These are phyloP conservation scores for Diabrotica virgifera DNA, from an alignment of 1,140 invertebrate genomes.

Conservation along the genomic window DNA sequence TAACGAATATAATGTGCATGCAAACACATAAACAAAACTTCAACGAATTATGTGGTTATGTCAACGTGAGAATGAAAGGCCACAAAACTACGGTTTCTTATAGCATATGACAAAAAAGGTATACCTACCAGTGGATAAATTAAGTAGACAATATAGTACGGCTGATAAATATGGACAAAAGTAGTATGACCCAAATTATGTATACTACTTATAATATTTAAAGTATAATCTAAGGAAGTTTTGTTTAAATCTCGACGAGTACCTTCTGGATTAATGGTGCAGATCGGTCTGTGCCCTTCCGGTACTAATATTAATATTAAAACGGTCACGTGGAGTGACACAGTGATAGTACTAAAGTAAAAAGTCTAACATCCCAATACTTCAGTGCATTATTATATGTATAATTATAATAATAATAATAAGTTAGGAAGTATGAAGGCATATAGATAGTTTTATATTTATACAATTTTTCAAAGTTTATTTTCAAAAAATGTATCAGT, in stretches of 20 bases:
- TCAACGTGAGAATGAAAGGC: no score
- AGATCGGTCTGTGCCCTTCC: constrained; percentile 26
- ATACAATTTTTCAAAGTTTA: constrained; percentile 41
- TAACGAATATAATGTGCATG: no score
- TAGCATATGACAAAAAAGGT: no score
- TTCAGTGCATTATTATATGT: constrained; percentile 49
- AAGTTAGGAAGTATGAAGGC: constrained; percentile 50
- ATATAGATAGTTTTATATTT: constrained; percentile 49
- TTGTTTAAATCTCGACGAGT: neutral
- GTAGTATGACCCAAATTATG: no score
- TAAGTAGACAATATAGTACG: no score
- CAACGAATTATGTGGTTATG: no score
- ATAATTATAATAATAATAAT: constrained; percentile 44
- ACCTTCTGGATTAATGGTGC: constrained; percentile 4
- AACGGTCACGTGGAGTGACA: constrained; percentile 41
- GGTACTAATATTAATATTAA: constrained; percentile 46
- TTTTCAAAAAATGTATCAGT: constrained; percentile 33
- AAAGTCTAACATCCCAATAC: constrained; percentile 51
- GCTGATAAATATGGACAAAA: no score
- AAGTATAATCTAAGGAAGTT: no score
- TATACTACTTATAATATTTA: no score
- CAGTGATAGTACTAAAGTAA: constrained; percentile 50
- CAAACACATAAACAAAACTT: no score
- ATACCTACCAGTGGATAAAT: no score
- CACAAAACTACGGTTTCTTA: no score